Conservation (phyloP, 2,888 invertebrate genomes). For the Eueremaeus valkanovi region DNA sequence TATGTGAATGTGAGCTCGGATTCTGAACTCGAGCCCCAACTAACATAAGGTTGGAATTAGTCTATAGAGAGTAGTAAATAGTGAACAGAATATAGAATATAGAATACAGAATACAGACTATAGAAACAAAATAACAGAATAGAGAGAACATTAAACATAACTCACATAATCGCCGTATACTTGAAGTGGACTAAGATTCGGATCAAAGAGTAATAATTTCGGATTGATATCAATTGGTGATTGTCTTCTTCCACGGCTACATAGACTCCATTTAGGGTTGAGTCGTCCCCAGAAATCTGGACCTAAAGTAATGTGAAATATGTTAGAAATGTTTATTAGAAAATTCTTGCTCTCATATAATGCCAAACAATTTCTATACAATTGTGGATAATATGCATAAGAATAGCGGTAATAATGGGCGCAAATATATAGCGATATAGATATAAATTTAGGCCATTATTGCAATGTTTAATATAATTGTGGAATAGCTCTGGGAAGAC, state of each 20-base stretch:
- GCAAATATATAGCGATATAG: not conserved
- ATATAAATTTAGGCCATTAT: constrained; percentile 1
- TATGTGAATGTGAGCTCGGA: no score
- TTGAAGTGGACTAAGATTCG: constrained; percentile 81
- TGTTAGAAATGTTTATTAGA: constrained; percentile 33
- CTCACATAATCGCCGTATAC: constrained; percentile 78
- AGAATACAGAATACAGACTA: no score
- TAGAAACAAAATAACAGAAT: not conserved
- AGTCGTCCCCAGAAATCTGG: constrained; percentile 97
- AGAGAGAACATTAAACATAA: constrained; percentile 53
- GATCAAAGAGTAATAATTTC: constrained; percentile 86
- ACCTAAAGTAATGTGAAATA: constrained; percentile 59
- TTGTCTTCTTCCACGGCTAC: constrained; percentile 92
- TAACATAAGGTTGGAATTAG: no score
- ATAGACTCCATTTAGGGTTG: constrained; percentile 95
- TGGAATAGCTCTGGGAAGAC: constrained; percentile 34
- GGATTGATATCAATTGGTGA: constrained; percentile 97
- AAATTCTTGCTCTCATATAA: constrained; percentile 12
- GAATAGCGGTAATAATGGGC: not conserved
- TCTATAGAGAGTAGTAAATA: no score
- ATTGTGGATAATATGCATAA: constrained; percentile 13
- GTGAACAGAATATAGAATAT: no score
- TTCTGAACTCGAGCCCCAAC: no score
- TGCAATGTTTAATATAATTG: constrained; percentile 29
- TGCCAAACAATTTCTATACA: not conserved